Evolutionary conservation across 2,113 vertebrate genomes (phyloP).

Genomic region (Carlito syrichta): DNA sequence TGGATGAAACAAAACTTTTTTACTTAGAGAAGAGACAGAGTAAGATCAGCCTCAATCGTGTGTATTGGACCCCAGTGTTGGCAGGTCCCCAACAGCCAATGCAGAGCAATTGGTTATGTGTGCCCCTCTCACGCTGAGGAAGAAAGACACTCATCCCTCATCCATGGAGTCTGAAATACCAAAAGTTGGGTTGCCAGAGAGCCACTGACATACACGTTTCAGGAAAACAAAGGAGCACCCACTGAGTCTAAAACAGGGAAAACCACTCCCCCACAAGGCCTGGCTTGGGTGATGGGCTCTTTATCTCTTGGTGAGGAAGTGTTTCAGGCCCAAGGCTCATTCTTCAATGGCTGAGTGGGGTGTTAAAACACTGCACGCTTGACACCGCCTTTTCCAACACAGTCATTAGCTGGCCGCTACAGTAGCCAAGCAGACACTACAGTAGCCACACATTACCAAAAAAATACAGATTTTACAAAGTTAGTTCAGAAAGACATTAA

Average conservation of each 20-base stretch:
- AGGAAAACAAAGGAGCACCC: neutral
- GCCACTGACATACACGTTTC: neutral
- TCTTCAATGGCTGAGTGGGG: neutral
- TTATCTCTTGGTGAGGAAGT: neutral
- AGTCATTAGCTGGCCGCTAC: neutral
- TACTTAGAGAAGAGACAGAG: neutral
- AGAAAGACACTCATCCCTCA: too few relatives aligned
- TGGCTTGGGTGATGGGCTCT: neutral
- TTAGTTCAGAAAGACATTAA: neutral
- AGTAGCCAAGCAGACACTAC: neutral
- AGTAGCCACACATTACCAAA: neutral
- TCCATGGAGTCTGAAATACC: neutral
- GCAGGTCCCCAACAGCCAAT: neutral
- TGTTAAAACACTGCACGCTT: neutral
- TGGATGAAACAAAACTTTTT: neutral
- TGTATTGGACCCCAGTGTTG: neutral
- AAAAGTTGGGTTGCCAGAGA: too few relatives aligned
- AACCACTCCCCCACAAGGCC: neutral
- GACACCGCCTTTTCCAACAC: neutral
- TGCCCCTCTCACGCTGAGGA: neutral
- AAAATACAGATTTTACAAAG: neutral
- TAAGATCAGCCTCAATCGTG: neutral
- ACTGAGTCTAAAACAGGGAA: neutral
- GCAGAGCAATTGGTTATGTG: neutral
- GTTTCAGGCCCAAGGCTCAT: neutral